Evolutionary conservation across 2,888 invertebrate genomes (phyloP), one percentile per base, ranked within the genome.

Genomic region (Cryptocephalus primarius): DNA sequence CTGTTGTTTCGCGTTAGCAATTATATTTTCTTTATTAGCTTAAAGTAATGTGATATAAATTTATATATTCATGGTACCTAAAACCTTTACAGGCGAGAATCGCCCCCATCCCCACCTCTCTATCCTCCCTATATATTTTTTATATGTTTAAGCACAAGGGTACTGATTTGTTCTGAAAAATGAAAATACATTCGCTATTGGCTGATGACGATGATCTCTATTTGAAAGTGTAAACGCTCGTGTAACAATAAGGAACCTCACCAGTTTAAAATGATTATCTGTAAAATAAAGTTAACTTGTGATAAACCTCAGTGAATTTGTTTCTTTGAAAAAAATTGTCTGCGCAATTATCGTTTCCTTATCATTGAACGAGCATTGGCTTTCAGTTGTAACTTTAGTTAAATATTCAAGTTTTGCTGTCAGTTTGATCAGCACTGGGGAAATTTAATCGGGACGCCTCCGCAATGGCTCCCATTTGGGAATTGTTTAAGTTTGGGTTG

Each of bases 11-110:
- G 22, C 36, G 36, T 36, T 36, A n/a, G 6, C 11, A 36, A 4
- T 22, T 22, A 22, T 22, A 36, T 36, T 36, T n/a, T 11, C 12
- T 53, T 53, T 53, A 41, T 55, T 55, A 50, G 53, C 53, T 53
- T 55, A 53, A 53, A 50, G 64, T 62, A 63, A 65, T 67, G 65
- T 67, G 66, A 66, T 54, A 54, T 52, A 45, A 65, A 64, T 64
- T 60, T 62, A 60, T 61, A 60, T 62, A 52, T 61, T 56, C 55
- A 56, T 56, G 57, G 61, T 64, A 65, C 63, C 63, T 61, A 54
- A 54, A 36, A 38, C 50, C 46, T 46, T 40, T 41, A 49, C 51
- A 47, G 34, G 50, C 47, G 50, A 52, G 46, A 22, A 51, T 49
- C 50, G 55, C 49, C 55, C 56, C 57, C 46, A 50, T 43, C 42